Evolutionary conservation across 2,888 invertebrate species (phyloP), one percentile per base, ranked within the genome.

Genomic region (Andrena dorsata): DNA sequence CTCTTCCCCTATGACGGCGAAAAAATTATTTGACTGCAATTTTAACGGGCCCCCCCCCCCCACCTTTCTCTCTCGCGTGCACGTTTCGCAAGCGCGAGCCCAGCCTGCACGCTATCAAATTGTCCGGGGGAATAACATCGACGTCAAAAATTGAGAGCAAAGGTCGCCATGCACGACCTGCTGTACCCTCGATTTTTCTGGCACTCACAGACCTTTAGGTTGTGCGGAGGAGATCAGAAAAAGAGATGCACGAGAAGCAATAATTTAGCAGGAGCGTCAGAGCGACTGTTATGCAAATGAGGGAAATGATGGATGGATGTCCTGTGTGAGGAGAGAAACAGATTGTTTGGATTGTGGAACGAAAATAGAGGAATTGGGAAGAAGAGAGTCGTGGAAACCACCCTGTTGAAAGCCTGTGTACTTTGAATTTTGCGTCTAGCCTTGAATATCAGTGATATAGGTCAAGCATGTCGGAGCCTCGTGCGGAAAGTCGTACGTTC

Each of bases 11-110:
- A n/a, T n/a, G n/a, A n/a, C 30, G n/a, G 41, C 41, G 2, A 23
- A 61, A 61, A 32, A 61, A 61, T 61, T 61, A 61, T 61, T 61
- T 20, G 61, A 61, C 60, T 41, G 41, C 41, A 16, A 41, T 41
- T 41, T 41, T 41, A 41, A 41, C 41, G 41, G 16, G 4, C 41
- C 41, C 13, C 10, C 2, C 41, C 13, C 41, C 41, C 13, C 10
- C 2, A 8, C 3, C 20, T 10, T 23, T n/a, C 53, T 23, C 56
- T 56, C 56, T 56, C 56, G 56, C 56, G 56, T 23, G 23, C 23
- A 30, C 6, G 16, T 30, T 32, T 7, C 60, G 20, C 23, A n/a
- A n/a, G 8, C 10, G 16, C 16, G 26, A 30, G 6, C 30, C 2
- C n/a, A 32, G 16, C 7, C 26, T 16, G 60, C 30, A n/a, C 7